Conservation (phyloP, 2,888 invertebrate species). For the Auanema sp. region DNA sequence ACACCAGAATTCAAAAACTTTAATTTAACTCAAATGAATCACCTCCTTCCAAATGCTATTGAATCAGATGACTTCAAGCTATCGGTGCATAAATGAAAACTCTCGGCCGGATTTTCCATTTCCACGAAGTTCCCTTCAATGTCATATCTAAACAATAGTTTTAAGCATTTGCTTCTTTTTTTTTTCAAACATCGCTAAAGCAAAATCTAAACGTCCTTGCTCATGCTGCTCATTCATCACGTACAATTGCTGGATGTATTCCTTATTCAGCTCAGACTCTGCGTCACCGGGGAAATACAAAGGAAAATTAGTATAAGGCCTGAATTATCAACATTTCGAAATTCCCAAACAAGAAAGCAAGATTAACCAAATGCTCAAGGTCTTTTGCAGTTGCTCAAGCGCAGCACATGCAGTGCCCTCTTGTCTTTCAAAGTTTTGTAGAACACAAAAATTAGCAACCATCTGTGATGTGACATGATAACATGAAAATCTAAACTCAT, state of each 20-base stretch:
- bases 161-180: too few species aligned
- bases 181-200: slow-evolving; percentile 16
- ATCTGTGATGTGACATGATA: slow-evolving; percentile 1
- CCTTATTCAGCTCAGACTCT: slow-evolving; percentile 48
- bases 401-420: slow-evolving; percentile 31
- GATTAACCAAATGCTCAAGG: slow-evolving; percentile 23
- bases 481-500: too few species aligned
- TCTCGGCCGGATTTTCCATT: too few species aligned
- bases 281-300: slow-evolving; percentile 50
- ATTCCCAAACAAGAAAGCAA: slow-evolving; percentile 1
- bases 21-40: not conserved
- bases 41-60: slow-evolving; percentile 5
- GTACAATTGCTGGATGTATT: slow-evolving; percentile 49
- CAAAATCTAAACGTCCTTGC: slow-evolving; percentile 20
- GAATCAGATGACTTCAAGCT: too few species aligned
- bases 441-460: slow-evolving; percentile 74
- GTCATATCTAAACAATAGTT: not conserved
- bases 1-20: too few species aligned
- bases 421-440: slow-evolving; percentile 67
- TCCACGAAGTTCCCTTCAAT: slow-evolving; percentile 1
- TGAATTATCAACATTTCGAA: slow-evolving; percentile 1
- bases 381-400: slow-evolving; percentile 22
- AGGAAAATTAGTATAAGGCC: slow-evolving; percentile 41
- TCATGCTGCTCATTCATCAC: slow-evolving; percentile 9
- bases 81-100: too few species aligned